These are phyloP conservation scores for Phasia obesa DNA, from an alignment of 2,888 invertebrate species.

Conservation along the genomic window DNA sequence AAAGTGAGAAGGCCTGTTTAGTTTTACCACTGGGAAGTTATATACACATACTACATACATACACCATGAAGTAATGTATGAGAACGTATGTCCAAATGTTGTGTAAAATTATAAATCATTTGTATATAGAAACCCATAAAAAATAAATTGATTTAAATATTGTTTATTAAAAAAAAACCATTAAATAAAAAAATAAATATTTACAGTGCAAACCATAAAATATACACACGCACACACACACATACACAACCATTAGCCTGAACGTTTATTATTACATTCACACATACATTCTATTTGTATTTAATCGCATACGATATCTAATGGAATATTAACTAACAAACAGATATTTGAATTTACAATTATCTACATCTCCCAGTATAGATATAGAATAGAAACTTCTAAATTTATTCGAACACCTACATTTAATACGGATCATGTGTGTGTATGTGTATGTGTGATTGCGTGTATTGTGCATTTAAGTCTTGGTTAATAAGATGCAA, in stretches of 20 bases:
- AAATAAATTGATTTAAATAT: slow-evolving; percentile 64
- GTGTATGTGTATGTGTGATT: neutral
- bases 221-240: slow-evolving; percentile 3
- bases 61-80: neutral
- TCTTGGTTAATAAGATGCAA: slow-evolving; percentile 62
- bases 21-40: too few species aligned
- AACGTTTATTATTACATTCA: neutral
- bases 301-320: neutral
- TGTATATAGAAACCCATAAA: slow-evolving; percentile 58
- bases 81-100: neutral
- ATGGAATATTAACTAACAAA: neutral
- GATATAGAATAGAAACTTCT: slow-evolving; percentile 15
- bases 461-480: slow-evolving; percentile 5
- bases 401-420: slow-evolving; percentile 23
- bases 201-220: slow-evolving; percentile 50
- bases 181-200: slow-evolving; percentile 55
- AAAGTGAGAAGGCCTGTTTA: too few species aligned
- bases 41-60: too few species aligned
- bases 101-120: slow-evolving; percentile 40
- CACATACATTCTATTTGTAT: neutral
- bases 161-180: slow-evolving; percentile 55
- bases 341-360: neutral
- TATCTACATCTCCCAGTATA: slow-evolving; percentile 1
- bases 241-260: neutral
- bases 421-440: neutral